phyloP scores from a whole-genome alignment of 2,888 invertebrate species.

The Uloborus plumipes region DNA sequence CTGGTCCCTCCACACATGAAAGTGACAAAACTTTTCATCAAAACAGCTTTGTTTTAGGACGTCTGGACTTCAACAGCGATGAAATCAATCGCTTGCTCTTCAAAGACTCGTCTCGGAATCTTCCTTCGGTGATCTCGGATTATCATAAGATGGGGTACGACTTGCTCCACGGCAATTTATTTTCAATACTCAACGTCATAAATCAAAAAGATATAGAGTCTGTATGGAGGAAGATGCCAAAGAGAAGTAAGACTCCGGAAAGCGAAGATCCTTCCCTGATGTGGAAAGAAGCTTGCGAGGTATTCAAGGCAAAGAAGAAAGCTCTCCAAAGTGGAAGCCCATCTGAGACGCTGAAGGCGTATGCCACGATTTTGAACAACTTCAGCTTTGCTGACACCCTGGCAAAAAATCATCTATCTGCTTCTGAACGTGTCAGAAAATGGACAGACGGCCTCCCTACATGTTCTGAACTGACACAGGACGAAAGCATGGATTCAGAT shows the following conservation, averaged over 20 bases:
- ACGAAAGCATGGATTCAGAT: constrained; percentile 11
- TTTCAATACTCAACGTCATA: constrained; percentile 18
- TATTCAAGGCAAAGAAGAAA: constrained; percentile 33
- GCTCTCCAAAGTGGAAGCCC: constrained; percentile 25
- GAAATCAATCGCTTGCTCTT: constrained; percentile 11
- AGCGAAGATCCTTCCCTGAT: not conserved
- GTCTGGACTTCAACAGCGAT: constrained; percentile 1
- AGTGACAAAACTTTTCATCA: not conserved
- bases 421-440: constrained; percentile 28
- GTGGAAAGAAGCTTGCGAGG: constrained; percentile 45
- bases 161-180: constrained; percentile 33
- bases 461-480: constrained; percentile 16
- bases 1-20: not conserved
- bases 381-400: constrained; percentile 40
- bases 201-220: not conserved
- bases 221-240: constrained; percentile 8
- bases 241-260: no score
- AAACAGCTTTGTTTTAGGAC: constrained; percentile 29
- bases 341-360: constrained; percentile 10
- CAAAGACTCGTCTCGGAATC: not conserved
- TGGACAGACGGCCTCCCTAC: constrained; percentile 48
- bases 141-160: constrained; percentile 12
- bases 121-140: not conserved
- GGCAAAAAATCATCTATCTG: constrained; percentile 30
- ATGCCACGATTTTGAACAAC: constrained; percentile 26